Conservation (phyloP, 2,113 vertebrate genomes). For the Myotis brandtii region DNA sequence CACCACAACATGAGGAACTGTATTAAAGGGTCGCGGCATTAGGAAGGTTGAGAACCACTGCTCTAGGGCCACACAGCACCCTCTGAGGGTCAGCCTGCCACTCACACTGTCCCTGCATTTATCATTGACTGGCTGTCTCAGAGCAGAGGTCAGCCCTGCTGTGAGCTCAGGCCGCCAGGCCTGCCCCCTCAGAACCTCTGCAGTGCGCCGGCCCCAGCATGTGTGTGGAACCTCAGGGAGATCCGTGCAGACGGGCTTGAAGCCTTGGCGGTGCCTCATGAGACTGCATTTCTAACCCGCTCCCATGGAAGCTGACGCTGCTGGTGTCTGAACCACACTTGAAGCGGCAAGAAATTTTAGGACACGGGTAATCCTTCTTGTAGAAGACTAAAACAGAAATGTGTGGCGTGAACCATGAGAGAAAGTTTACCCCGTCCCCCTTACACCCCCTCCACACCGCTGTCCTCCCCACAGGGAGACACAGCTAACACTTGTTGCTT, state of each 20-base stretch:
- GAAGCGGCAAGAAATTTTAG: background rate
- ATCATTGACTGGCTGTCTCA: background rate
- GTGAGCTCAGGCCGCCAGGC: background rate
- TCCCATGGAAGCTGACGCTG: too few relatives aligned
- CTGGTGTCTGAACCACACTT: background rate
- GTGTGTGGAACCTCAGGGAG: background rate
- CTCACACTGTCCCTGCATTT: background rate
- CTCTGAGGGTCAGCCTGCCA: background rate
- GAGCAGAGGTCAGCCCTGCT: background rate
- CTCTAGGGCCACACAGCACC: background rate
- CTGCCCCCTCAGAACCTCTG: background rate
- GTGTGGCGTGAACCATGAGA: background rate
- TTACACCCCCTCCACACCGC: background rate
- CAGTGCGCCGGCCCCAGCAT: too few relatives aligned
- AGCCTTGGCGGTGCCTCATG: rapidly evolving
- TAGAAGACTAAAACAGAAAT: background rate
- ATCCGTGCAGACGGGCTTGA: background rate
- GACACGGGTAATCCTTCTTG: background rate
- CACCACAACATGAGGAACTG: too few relatives aligned
- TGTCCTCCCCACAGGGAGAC: background rate
- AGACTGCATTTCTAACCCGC: background rate
- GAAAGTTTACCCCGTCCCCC: too few relatives aligned
- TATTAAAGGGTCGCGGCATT: too few relatives aligned
- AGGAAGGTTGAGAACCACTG: too few relatives aligned
- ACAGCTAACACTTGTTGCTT: background rate